Conservation (phyloP, 2,113 vertebrate species). For the Petaurus breviceps region DNA sequence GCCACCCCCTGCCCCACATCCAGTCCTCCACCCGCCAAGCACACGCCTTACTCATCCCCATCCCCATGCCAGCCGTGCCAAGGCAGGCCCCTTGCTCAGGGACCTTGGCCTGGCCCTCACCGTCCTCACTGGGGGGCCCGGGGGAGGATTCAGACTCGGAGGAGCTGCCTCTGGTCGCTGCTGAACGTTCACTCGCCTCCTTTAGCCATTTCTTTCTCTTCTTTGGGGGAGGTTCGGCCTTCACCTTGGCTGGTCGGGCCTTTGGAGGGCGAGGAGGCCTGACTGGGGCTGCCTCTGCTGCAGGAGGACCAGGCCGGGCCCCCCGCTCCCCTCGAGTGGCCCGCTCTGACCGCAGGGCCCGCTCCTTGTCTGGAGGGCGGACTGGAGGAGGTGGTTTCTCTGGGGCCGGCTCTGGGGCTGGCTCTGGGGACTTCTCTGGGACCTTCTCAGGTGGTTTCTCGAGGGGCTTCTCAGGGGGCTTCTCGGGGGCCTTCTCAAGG, state of each 20-base stretch:
- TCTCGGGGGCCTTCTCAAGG: constrained; percentile 62
- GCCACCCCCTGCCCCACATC: background rate
- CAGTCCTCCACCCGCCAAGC: background rate
- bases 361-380: constrained; percentile 76
- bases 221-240: constrained; percentile 93
- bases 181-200: constrained; percentile 84
- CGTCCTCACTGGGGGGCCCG: constrained; percentile 91
- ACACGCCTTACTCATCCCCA: background rate
- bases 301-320: constrained; percentile 36
- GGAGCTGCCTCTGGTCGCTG: constrained; percentile 71
- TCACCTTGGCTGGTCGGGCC: constrained; percentile 86
- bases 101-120: constrained; percentile 73
- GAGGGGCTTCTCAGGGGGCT: constrained; percentile 61
- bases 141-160: constrained; percentile 92
- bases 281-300: constrained; percentile 35
- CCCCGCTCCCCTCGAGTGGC: constrained; percentile 67
- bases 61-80: fast-evolving
- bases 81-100: background rate
- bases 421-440: constrained; percentile 66
- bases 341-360: constrained; percentile 54
- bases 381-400: constrained; percentile 64
- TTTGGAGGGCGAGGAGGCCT: constrained; percentile 83
- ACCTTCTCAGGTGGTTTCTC: constrained; percentile 53
- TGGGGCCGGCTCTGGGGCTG: constrained; percentile 53
- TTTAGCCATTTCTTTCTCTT: constrained; percentile 96